Evolutionary conservation across 2,888 invertebrate species (phyloP).

Genomic region (Heterodera filipjevi): DNA sequence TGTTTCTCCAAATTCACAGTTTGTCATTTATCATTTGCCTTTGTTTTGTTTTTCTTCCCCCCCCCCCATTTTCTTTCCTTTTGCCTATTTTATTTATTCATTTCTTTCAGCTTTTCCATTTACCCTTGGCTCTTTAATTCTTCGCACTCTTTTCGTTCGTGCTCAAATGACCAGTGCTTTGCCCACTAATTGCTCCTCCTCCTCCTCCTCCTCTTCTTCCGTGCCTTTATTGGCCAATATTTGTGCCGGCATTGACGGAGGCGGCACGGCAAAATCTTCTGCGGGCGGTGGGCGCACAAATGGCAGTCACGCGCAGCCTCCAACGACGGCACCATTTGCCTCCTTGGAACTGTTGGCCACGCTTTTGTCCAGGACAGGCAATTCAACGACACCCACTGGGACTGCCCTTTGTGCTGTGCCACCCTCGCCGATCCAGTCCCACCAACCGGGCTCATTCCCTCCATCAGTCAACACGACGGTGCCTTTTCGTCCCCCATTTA

Average conservation of each 20-base stretch:
- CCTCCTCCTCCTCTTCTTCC: background rate
- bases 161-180: background rate
- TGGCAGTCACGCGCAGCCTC: background rate
- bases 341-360: slow-evolving; percentile 3
- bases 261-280: background rate
- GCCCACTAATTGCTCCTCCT: background rate
- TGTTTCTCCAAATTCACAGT: background rate
- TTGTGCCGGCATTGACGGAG: background rate
- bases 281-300: background rate
- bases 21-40: background rate
- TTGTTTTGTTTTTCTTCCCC: background rate
- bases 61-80: background rate
- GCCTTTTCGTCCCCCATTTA: background rate
- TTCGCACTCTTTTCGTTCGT: background rate
- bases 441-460: background rate
- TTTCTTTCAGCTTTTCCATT: background rate
- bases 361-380: background rate
- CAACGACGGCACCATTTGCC: background rate
- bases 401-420: background rate
- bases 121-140: background rate
- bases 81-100: background rate
- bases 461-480: background rate
- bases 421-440: background rate
- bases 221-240: background rate
- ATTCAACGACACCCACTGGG: background rate